phyloP scores from a whole-genome alignment of 2,113 vertebrate genomes.

The Pelobates fuscus region DNA sequence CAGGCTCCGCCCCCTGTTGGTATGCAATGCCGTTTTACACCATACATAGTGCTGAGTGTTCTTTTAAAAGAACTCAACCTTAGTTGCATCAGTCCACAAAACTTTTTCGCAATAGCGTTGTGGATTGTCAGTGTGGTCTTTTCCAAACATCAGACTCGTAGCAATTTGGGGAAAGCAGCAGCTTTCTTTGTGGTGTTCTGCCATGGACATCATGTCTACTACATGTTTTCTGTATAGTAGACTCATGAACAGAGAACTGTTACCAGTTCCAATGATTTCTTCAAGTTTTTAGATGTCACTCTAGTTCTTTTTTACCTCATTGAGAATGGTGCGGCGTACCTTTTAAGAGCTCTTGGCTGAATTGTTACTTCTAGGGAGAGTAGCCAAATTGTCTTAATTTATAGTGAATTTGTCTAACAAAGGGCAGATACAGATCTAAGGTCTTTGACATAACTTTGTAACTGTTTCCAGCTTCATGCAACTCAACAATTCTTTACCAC shows the following conservation, averaged over 20 bases:
- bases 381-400: not conserved
- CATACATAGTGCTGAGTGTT: not conserved
- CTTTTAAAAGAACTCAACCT: not conserved
- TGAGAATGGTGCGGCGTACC: not conserved
- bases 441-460: not conserved
- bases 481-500: no score
- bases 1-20: no score
- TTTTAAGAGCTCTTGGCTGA: not conserved
- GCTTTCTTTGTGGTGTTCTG: not conserved
- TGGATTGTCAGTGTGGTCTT: not conserved
- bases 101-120: not conserved
- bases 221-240: not conserved
- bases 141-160: not conserved
- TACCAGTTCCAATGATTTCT: not conserved
- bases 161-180: not conserved
- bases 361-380: not conserved
- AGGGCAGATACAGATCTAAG: not conserved
- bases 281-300: not conserved
- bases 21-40: not conserved
- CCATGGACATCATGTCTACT: not conserved
- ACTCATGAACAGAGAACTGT: not conserved
- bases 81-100: not conserved
- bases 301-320: not conserved
- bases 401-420: not conserved
- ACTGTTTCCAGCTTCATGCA: constrained; percentile 7